A percentile compares a stretch with the other conserved stretches of the same genome.
phyloP scores from a whole-genome alignment of 1,140 invertebrate species.

The Leucophenga varia region DNA sequence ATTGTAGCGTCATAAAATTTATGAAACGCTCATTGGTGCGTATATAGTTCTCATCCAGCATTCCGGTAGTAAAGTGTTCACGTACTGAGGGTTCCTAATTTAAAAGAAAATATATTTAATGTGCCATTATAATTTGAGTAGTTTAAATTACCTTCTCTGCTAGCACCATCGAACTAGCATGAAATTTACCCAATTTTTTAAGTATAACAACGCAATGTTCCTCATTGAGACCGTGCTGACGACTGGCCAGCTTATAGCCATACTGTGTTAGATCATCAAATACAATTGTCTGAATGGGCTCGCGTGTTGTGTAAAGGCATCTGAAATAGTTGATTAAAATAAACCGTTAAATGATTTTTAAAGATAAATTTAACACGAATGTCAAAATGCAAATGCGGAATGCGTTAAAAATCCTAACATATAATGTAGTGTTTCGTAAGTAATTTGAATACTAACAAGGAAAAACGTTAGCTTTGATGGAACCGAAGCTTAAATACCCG shows the following conservation, averaged over 20 bases:
- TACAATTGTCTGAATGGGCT: conserved; percentile 50
- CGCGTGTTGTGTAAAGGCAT: conserved; percentile 43
- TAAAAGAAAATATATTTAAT: conserved; percentile 2
- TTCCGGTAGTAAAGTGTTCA: conserved; percentile 43
- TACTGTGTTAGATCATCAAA: conserved; percentile 53
- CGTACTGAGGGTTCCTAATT: conserved; percentile 26
- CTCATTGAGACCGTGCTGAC: conserved; percentile 46
- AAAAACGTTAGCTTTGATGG: too few species aligned
- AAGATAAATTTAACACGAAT: too few species aligned
- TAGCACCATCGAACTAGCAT: conserved; percentile 49
- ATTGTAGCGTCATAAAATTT: conserved; percentile 38
- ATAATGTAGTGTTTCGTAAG: too few species aligned
- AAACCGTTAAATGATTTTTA: too few species aligned
- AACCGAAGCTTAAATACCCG: too few species aligned
- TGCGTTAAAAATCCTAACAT: too few species aligned
- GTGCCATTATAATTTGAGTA: background rate
- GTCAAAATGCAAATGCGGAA: too few species aligned
- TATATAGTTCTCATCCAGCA: conserved; percentile 51
- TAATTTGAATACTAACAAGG: too few species aligned
- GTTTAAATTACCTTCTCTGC: conserved; percentile 32
- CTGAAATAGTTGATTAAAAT: too few species aligned
- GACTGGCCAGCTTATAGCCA: conserved; percentile 47
- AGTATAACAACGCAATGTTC: conserved; percentile 47
- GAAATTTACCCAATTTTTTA: conserved; percentile 45
- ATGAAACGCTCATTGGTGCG: conserved; percentile 44